phyloP scores from a whole-genome alignment of 2,797 vertebrate genomes.

The Crocidura indochinensis region DNA sequence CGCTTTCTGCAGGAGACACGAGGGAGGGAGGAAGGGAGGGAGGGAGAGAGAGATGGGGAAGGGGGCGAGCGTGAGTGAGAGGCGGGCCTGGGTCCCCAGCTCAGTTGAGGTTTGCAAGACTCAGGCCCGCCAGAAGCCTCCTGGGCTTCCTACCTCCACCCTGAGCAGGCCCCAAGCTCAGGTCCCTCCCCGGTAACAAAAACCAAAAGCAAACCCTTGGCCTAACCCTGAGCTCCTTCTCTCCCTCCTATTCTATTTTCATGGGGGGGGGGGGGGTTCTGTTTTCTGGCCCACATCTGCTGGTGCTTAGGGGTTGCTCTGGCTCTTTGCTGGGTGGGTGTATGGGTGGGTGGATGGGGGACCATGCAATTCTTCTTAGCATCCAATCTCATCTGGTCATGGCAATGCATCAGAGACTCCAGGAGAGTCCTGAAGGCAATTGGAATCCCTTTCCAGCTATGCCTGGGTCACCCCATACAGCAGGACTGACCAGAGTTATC shows the following conservation, averaged over 20 bases:
- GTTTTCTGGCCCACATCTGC: no score
- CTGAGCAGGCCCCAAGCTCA: neutral
- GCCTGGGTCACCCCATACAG: neutral
- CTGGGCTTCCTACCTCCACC: neutral
- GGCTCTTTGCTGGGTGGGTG: no score
- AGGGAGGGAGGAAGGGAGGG: conserved; percentile 74
- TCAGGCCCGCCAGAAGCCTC: neutral
- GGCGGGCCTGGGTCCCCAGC: neutral
- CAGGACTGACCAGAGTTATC: neutral
- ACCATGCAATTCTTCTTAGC: neutral
- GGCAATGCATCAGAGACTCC: neutral
- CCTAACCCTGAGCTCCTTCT: neutral
- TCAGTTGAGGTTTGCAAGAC: no score
- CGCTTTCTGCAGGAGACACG: conserved; percentile 94
- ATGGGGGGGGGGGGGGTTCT: no score
- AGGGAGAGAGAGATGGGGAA: conserved; percentile 12
- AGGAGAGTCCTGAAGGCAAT: neutral
- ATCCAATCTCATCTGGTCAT: accelerated
- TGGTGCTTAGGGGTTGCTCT: no score
- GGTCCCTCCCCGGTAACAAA: no score
- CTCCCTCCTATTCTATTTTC: neutral
- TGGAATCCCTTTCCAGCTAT: neutral
- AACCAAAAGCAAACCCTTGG: no score
- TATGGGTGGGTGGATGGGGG: no score
- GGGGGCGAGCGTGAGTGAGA: conserved; percentile 50